phyloP scores from a whole-genome alignment of 2,797 vertebrate species.

The Diplodus sargus region DNA sequence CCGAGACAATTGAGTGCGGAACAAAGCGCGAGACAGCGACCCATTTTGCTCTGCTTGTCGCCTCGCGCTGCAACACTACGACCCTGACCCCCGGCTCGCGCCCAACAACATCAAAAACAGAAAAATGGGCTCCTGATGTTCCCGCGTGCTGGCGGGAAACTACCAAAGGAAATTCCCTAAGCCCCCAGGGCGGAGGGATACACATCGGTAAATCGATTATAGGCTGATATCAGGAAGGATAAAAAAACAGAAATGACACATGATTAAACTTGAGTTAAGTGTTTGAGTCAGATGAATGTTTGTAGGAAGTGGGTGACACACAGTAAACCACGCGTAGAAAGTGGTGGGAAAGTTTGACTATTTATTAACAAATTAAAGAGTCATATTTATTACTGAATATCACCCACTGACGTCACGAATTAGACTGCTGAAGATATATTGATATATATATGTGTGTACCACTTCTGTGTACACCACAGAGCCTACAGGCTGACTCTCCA shows the following conservation, averaged over 20 bases:
- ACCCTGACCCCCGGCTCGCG: conserved; percentile 83
- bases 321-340: too few relatives aligned
- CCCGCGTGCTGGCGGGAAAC: conserved; percentile 46
- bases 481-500: background rate
- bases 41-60: conserved; percentile 77
- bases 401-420: background rate
- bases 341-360: background rate
- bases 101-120: conserved; percentile 62
- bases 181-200: background rate
- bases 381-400: background rate
- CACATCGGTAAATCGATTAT: conserved; percentile 28
- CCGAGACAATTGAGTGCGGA: conserved; percentile 80
- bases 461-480: background rate
- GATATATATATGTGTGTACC: background rate
- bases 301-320: background rate
- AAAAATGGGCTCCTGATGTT: conserved; percentile 56
- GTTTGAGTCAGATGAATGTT: background rate
- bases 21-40: conserved; percentile 82
- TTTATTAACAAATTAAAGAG: background rate
- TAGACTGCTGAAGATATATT: background rate
- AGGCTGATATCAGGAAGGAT: background rate
- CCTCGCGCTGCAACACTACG: conserved; percentile 77
- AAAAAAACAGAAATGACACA: background rate
- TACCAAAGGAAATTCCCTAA: background rate
- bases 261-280: background rate